Evolutionary conservation across 1,140 invertebrate species (phyloP).

Genomic region (Anastatus disparis): DNA sequence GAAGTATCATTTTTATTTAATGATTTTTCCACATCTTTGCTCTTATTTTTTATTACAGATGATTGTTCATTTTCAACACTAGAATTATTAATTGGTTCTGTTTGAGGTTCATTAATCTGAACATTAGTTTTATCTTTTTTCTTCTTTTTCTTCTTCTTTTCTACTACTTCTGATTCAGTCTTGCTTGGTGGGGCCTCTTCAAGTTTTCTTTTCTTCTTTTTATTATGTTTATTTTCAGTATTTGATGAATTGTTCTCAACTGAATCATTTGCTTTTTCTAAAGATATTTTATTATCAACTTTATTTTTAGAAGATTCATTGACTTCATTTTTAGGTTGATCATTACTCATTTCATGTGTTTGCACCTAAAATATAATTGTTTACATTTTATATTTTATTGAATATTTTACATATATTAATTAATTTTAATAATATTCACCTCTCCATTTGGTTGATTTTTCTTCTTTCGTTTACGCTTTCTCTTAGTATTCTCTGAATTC

Average conservation of each 20-base stretch:
- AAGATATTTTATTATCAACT: neutral
- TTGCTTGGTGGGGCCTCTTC: slow-evolving; percentile 34
- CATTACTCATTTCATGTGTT: neutral
- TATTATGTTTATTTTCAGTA: neutral
- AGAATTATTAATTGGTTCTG: slow-evolving; percentile 19
- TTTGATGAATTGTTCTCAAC: neutral
- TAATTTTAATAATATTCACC: neutral
- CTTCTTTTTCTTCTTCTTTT: slow-evolving; percentile 40
- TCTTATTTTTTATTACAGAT: slow-evolving; percentile 42
- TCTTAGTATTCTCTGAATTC: slow-evolving; percentile 37
- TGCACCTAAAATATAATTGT: neutral
- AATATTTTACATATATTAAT: no score
- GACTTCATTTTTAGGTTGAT: neutral
- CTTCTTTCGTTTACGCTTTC: slow-evolving; percentile 45
- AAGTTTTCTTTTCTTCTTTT: slow-evolving; percentile 23
- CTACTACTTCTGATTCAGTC: slow-evolving; percentile 37
- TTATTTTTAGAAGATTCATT: neutral
- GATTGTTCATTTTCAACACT: no score
- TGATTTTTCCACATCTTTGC: no score
- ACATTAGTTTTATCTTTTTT: neutral
- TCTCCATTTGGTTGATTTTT: slow-evolving; percentile 39
- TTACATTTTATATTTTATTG: neutral
- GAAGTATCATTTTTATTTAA: slow-evolving; percentile 53
- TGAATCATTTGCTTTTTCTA: neutral
- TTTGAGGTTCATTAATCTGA: slow-evolving; percentile 17